Base-by-base conservation (phyloP, 2,888 invertebrate genomes). In the Cephus spinipes region DNA sequence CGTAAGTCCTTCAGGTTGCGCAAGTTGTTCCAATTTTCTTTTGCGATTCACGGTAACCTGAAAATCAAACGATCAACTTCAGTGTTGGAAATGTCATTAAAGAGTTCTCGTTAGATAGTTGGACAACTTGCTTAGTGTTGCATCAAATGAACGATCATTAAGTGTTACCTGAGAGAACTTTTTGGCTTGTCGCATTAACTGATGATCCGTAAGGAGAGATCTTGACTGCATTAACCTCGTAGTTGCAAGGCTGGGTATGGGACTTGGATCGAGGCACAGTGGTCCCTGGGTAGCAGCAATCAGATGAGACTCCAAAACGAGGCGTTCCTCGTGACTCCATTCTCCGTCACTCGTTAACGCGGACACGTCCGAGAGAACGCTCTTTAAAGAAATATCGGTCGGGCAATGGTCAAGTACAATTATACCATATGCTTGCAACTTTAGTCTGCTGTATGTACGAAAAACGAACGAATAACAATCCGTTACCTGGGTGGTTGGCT, bases 231-330 rank as follows among this genome's bases (percentile, higher is more conserved):
- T 96, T 71, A 96, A 91, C 84, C 95, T 94, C 76, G 97, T 96
- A 40, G 96, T 95, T 79, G 96, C 93, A 75, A 96, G 92, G 36
- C 96, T 96, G 71, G 97, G 95, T 35, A 95, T 94, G 3, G 97
- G 97, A 87, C 96, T 95, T 4, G 98, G 97, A 92, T 98, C 98
- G 76, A 98, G 93, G 91, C 98, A 98, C 68, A 98, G 92, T 9
- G 96, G 97, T 23, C 97, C 97, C 81, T 96, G 95, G 6, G 97
- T 96, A 23, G 97, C 96, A 87, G 97, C 94, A 69, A 98, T 94
- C 80, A 98, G 91, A 85, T 97, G 96, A 81, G 97, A 96, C 91
- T 98, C 98, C 79, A 97, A 92, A 75, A 94, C 93, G 78, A 96
- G 93, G 80, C 95, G 93, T 88, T 97, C 97, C 83, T 97, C 96